These are phyloP conservation scores for Temnothorax ravouxi DNA, from an alignment of 2,888 invertebrate genomes.

Conservation along the genomic window DNA sequence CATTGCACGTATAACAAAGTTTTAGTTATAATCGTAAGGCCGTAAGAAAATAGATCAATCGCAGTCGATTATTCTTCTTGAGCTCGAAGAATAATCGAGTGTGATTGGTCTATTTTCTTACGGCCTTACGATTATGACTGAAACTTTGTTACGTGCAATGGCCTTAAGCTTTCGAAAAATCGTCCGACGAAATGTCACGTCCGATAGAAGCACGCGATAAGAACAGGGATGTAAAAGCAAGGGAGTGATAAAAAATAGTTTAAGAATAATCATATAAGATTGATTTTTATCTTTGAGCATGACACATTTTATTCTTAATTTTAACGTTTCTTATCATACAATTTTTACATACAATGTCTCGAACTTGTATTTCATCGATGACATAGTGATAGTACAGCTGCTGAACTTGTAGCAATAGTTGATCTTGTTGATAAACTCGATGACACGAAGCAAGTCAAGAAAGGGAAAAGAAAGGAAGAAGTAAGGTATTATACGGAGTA, in stretches of 20 bases:
- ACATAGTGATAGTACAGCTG: neutral
- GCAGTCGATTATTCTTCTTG: too few relatives aligned
- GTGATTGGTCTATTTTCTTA: too few relatives aligned
- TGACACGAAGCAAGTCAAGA: neutral
- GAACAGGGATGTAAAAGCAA: neutral
- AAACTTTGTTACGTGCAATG: too few relatives aligned
- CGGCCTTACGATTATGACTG: too few relatives aligned
- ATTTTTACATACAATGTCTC: neutral
- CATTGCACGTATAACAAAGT: too few relatives aligned
- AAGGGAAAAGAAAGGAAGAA: neutral
- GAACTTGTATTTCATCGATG: neutral
- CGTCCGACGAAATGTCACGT: neutral
- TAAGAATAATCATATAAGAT: neutral
- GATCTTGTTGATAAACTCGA: neutral
- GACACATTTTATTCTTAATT: neutral
- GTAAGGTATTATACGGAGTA: neutral
- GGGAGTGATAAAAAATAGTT: neutral
- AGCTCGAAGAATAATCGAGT: too few relatives aligned
- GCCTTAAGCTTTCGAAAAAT: neutral
- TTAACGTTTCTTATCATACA: neutral
- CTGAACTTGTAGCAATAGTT: neutral
- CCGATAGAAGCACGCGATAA: neutral
- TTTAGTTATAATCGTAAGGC: too few relatives aligned
- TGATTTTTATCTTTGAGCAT: neutral
- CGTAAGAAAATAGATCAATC: too few relatives aligned